A percentile compares a stretch with the other conserved stretches of the same genome.
These are phyloP conservation scores for Phalloptychus januarius DNA, from an alignment of 2,797 vertebrate species.

Conservation along the genomic window DNA sequence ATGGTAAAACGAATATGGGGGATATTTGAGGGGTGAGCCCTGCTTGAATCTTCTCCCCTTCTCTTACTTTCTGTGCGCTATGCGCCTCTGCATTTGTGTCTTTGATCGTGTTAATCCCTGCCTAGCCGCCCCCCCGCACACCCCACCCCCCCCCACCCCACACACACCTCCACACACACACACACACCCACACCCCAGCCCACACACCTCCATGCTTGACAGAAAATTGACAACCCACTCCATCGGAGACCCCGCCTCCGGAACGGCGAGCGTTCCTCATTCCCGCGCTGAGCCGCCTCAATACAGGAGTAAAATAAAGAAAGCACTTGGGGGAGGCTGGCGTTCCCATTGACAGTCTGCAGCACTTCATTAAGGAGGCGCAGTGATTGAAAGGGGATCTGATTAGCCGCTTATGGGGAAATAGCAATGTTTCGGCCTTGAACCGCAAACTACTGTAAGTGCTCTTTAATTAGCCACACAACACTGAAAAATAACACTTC, in stretches of 20 bases:
- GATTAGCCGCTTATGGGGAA: slow-evolving; percentile 66
- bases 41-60: slow-evolving; percentile 61
- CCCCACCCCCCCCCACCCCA: slow-evolving; percentile 37
- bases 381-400: slow-evolving; percentile 73
- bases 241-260: slow-evolving; percentile 51
- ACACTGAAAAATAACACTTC: slow-evolving; percentile 62
- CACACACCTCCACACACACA: slow-evolving; percentile 34
- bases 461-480: slow-evolving; percentile 73
- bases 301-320: slow-evolving; percentile 52
- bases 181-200: slow-evolving; percentile 50
- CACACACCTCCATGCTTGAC: slow-evolving; percentile 74
- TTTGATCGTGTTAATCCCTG: slow-evolving; percentile 82
- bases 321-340: slow-evolving; percentile 37
- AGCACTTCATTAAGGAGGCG: slow-evolving; percentile 66
- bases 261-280: slow-evolving; percentile 56
- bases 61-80: slow-evolving; percentile 62
- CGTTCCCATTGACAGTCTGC: slow-evolving; percentile 54
- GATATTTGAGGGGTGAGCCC: slow-evolving; percentile 26
- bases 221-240: slow-evolving; percentile 75
- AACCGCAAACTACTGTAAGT: slow-evolving; percentile 71
- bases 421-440: slow-evolving; percentile 66
- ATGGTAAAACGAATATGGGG: slow-evolving; percentile 45
- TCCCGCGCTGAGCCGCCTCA: slow-evolving; percentile 50
- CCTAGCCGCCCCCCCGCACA: slow-evolving; percentile 31
- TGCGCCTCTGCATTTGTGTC: slow-evolving; percentile 71